A percentile compares a stretch with the other conserved stretches of the same genome.
Conservation (phyloP, 2,888 invertebrate species). For the Nudaria mundana region DNA sequence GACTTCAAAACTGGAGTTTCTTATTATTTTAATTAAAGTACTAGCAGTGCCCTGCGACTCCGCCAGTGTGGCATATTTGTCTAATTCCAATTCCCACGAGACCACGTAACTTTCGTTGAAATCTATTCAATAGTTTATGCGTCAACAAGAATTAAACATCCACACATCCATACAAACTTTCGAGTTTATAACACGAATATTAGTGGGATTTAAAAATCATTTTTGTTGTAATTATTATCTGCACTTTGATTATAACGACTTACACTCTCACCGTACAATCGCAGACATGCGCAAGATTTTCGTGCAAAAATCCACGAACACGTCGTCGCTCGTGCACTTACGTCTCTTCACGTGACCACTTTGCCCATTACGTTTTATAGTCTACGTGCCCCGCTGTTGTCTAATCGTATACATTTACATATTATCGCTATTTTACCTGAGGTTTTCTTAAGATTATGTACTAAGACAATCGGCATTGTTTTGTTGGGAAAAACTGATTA, state of each 20-base stretch:
- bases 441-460: slow-evolving; percentile 7
- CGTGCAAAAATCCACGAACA: slow-evolving; percentile 65
- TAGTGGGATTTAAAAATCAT: too few relatives aligned
- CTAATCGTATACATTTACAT: slow-evolving; percentile 8
- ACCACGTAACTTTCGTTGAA: too few relatives aligned
- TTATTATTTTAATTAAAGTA: too few relatives aligned
- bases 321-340: slow-evolving; percentile 17
- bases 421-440: slow-evolving; percentile 9
- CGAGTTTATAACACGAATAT: too few relatives aligned
- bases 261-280: slow-evolving; percentile 2
- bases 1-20: too few relatives aligned
- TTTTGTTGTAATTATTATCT: too few relatives aligned
- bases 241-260: neutral
- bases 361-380: slow-evolving; percentile 27
- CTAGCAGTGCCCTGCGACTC: too few relatives aligned
- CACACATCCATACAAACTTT: too few relatives aligned
- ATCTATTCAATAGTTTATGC: too few relatives aligned
- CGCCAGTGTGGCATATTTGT: too few relatives aligned
- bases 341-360: slow-evolving; percentile 18
- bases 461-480: slow-evolving; percentile 7
- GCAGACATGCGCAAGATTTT: slow-evolving; percentile 44
- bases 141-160: too few relatives aligned
- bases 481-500: slow-evolving; percentile 1
- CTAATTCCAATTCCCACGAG: too few relatives aligned
- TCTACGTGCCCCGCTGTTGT: slow-evolving; percentile 1